Evolutionary conservation across 2,888 invertebrate species (phyloP).

Genomic region (Agrenia bidenticulata): DNA sequence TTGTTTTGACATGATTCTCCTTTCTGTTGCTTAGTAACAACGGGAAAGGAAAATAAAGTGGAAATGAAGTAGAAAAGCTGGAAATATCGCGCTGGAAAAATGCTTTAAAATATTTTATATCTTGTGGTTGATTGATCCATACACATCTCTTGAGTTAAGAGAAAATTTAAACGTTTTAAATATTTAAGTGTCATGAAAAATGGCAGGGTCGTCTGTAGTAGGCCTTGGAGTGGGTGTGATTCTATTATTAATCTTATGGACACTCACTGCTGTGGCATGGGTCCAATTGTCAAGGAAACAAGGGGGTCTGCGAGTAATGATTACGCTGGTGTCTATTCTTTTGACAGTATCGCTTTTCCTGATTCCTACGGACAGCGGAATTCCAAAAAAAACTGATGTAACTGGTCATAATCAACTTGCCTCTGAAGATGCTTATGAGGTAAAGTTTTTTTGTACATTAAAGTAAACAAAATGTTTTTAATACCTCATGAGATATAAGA

Average conservation of each 20-base stretch:
- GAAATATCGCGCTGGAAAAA: too few species aligned
- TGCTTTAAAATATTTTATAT: too few species aligned
- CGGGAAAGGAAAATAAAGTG: too few species aligned
- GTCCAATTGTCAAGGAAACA: slow-evolving; percentile 25
- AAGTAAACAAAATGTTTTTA: too few species aligned
- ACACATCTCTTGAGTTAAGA: too few species aligned
- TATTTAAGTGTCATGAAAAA: too few species aligned
- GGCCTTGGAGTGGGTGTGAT: slow-evolving; percentile 28
- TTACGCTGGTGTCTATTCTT: slow-evolving; percentile 22
- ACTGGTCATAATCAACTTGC: not conserved
- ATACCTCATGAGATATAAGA: too few species aligned
- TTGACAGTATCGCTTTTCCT: slow-evolving; percentile 22
- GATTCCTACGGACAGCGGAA: slow-evolving; percentile 26
- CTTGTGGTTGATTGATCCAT: too few species aligned
- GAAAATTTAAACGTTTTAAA: too few species aligned
- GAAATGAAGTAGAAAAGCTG: too few species aligned
- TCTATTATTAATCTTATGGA: slow-evolving; percentile 26
- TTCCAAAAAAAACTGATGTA: not conserved
- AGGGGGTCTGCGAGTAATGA: slow-evolving; percentile 12
- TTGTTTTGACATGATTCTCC: too few species aligned
- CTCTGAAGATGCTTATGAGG: slow-evolving; percentile 17
- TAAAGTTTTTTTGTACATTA: not conserved
- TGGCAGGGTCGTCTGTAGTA: slow-evolving; percentile 26
- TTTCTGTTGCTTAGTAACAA: too few species aligned
- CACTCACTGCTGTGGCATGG: slow-evolving; percentile 28